phyloP scores from a whole-genome alignment of 2,113 vertebrate genomes.

The Odocoileus virginianus region DNA sequence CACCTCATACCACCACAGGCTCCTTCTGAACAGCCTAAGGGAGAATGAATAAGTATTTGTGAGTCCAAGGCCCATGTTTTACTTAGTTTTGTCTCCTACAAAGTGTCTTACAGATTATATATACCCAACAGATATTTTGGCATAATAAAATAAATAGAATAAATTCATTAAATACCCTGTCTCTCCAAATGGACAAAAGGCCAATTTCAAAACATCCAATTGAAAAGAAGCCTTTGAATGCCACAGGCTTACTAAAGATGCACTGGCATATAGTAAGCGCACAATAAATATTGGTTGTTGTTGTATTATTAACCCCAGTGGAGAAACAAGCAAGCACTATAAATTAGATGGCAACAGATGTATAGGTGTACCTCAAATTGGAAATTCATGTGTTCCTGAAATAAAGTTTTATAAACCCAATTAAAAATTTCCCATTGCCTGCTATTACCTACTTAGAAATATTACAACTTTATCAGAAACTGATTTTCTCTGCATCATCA shows the following conservation, averaged over 20 bases:
- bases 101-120: constrained; percentile 24
- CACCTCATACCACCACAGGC: background rate
- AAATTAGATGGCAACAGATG: constrained; percentile 52
- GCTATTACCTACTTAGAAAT: constrained; percentile 51
- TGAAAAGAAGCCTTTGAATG: constrained; percentile 42
- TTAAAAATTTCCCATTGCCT: constrained; percentile 56
- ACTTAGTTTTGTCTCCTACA: constrained; percentile 25
- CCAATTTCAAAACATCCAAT: constrained; percentile 42
- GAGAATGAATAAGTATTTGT: background rate
- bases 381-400: constrained; percentile 62
- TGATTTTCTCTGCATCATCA: constrained; percentile 46
- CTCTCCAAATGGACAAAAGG: constrained; percentile 38
- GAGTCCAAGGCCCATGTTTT: background rate
- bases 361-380: constrained; percentile 53
- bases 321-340: constrained; percentile 60
- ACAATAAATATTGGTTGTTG: constrained; percentile 49
- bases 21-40: background rate
- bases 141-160: background rate
- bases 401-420: constrained; percentile 66
- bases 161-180: background rate
- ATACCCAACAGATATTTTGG: background rate
- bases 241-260: constrained; percentile 29
- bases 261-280: background rate
- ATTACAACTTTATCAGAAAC: constrained; percentile 56
- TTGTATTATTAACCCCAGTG: constrained; percentile 56